Conservation (phyloP, 2,888 invertebrate species). For the Orthosia gothica region DNA sequence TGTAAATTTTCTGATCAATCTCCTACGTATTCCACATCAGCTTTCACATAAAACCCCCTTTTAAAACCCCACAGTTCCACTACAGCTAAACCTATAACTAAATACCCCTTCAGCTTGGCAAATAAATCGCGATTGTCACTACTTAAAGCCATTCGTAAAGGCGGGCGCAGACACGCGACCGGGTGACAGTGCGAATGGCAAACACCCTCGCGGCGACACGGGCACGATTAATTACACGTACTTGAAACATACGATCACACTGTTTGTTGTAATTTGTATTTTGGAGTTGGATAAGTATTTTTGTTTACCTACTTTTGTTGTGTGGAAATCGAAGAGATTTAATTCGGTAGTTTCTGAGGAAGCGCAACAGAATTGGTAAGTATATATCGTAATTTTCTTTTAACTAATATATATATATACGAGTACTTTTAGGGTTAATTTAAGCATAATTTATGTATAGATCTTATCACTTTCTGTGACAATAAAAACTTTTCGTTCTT, state of each 20-base stretch:
- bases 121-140: slow-evolving; percentile 60
- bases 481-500: too few relatives aligned
- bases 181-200: slow-evolving; percentile 73
- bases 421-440: too few relatives aligned
- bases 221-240: slow-evolving; percentile 67
- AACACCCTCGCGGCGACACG: slow-evolving; percentile 75
- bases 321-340: neutral
- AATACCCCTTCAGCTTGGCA: slow-evolving; percentile 52
- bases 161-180: slow-evolving; percentile 66
- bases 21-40: neutral
- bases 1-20: neutral
- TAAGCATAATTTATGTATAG: too few relatives aligned
- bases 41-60: neutral
- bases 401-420: too few relatives aligned
- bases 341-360: neutral
- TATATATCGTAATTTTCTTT: too few relatives aligned
- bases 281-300: slow-evolving; percentile 8
- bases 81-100: slow-evolving; percentile 47
- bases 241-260: slow-evolving; percentile 61
- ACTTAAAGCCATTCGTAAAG: slow-evolving; percentile 55
- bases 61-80: slow-evolving; percentile 3
- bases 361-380: neutral
- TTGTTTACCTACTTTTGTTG: neutral
- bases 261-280: slow-evolving; percentile 61
- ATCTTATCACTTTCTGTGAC: too few relatives aligned